Evolutionary conservation across 1,140 invertebrate genomes (phyloP).

Genomic region (Latrodectus geometricus): DNA sequence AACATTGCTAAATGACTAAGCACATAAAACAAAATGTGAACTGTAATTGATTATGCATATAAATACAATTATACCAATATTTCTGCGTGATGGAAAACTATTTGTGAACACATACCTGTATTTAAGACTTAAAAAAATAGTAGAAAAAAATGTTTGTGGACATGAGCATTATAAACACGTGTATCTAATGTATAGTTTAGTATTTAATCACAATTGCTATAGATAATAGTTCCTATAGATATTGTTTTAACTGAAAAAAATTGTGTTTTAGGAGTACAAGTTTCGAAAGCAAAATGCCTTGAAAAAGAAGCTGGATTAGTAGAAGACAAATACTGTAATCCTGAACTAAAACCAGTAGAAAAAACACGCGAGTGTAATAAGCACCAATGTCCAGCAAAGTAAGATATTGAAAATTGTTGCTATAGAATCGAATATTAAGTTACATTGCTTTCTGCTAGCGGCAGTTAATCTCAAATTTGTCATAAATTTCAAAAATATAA

Average conservation of each 20-base stretch:
- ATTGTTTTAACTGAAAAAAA: not conserved
- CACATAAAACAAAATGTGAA: too few relatives aligned
- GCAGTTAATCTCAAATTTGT: not conserved
- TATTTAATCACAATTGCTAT: too few relatives aligned
- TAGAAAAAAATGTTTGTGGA: too few relatives aligned
- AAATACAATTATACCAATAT: too few relatives aligned
- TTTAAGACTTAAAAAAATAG: too few relatives aligned
- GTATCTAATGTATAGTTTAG: too few relatives aligned
- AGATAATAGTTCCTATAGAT: too few relatives aligned
- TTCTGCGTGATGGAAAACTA: too few relatives aligned
- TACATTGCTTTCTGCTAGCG: not conserved
- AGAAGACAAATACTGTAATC: slow-evolving; percentile 77
- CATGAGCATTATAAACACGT: too few relatives aligned
- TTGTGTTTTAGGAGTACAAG: slow-evolving; percentile 68
- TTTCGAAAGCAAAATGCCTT: slow-evolving; percentile 76
- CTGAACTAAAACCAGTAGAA: slow-evolving; percentile 74
- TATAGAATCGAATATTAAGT: not conserved
- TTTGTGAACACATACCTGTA: too few relatives aligned
- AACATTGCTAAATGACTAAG: too few relatives aligned
- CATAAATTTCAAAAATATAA: not conserved
- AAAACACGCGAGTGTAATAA: slow-evolving; percentile 76
- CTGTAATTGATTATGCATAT: too few relatives aligned
- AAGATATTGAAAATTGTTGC: slow-evolving; percentile 51
- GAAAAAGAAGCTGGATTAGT: slow-evolving; percentile 76
- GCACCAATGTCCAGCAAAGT: slow-evolving; percentile 80